These are phyloP conservation scores for Eulemur rubriventer DNA, from an alignment of 2,797 vertebrate species.

Conservation along the genomic window DNA sequence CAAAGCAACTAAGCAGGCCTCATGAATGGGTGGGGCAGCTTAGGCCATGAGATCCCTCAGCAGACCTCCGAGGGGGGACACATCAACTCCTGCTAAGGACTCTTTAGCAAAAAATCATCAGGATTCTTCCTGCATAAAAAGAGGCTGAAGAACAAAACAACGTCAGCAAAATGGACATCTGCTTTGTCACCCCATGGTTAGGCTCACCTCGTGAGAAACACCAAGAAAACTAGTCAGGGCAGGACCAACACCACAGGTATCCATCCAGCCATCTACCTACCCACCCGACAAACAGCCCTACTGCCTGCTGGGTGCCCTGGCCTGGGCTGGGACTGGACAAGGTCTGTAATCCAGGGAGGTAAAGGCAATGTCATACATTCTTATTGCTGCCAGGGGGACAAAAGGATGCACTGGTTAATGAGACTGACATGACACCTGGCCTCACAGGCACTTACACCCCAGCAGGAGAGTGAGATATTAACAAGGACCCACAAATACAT, in stretches of 20 bases:
- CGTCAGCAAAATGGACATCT: no score
- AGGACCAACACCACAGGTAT: neutral
- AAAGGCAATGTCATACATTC: neutral
- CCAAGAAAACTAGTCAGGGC: neutral
- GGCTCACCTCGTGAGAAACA: neutral
- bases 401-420: fast-evolving
- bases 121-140: neutral
- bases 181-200: fast-evolving
- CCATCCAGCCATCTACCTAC: neutral
- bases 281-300: neutral
- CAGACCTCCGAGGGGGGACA: neutral
- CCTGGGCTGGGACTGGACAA: neutral
- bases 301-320: neutral
- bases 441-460: neutral
- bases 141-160: neutral
- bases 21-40: neutral
- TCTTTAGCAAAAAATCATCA: neutral
- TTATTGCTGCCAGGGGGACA: neutral
- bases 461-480: neutral
- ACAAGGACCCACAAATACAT: neutral
- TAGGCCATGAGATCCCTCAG: neutral
- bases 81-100: neutral
- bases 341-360: neutral
- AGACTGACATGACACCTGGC: neutral
- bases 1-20: neutral